A percentile compares a stretch with the other conserved stretches of the same genome.
Conservation (phyloP, 2,888 invertebrate genomes). For the Watsonalla cultraria region DNA sequence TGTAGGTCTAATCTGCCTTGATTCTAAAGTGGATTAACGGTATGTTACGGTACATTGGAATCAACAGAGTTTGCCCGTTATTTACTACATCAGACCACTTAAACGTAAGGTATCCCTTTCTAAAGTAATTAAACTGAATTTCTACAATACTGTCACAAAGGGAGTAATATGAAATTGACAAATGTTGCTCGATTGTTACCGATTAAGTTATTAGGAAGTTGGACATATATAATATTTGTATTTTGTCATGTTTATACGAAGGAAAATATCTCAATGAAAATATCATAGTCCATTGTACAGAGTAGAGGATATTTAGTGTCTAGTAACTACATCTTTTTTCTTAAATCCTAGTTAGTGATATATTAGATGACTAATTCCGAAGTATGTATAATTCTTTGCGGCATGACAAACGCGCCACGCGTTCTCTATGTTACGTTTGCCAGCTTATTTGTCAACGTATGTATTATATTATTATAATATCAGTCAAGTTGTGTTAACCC, state of each 20-base stretch:
- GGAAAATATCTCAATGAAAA: conserved; percentile 71
- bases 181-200: conserved; percentile 74
- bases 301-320: conserved; percentile 67
- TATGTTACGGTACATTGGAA: conserved; percentile 17
- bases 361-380: conserved; percentile 66
- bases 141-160: conserved; percentile 67
- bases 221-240: conserved; percentile 67
- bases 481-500: conserved; percentile 65
- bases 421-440: conserved; percentile 42
- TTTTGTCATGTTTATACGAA: conserved; percentile 78
- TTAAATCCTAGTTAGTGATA: conserved; percentile 70
- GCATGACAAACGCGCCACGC: conserved; percentile 62
- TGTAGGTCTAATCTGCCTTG: conserved; percentile 32
- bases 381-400: conserved; percentile 59
- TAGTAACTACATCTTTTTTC: conserved; percentile 61
- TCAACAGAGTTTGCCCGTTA: conserved; percentile 31
- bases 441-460: conserved; percentile 31
- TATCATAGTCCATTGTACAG: conserved; percentile 77
- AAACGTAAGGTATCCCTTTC: conserved; percentile 49
- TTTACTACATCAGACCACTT: conserved; percentile 55
- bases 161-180: conserved; percentile 61
- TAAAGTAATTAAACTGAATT: conserved; percentile 42
- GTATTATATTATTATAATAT: conserved; percentile 21
- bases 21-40: conserved; percentile 18
- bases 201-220: conserved; percentile 66